phyloP scores from a whole-genome alignment of 1,140 invertebrate species.

The Magallana gigas region DNA sequence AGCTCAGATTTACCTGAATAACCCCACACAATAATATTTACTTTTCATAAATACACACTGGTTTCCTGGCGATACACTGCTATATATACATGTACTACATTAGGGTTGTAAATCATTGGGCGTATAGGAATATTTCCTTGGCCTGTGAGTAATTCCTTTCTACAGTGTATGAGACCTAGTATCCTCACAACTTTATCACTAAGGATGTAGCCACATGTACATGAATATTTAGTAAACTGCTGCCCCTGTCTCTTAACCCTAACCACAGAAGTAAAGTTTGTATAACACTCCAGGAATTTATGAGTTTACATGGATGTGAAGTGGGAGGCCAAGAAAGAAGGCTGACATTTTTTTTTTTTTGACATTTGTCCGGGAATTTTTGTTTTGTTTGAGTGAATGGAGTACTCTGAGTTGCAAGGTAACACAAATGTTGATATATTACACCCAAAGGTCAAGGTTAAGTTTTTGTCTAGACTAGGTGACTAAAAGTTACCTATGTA shows the following conservation, averaged over 20 bases:
- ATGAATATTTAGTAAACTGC: background rate
- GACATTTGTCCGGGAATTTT: too few relatives aligned
- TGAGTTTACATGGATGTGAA: background rate
- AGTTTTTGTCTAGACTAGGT: background rate
- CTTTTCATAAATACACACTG: background rate
- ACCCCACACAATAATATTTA: background rate
- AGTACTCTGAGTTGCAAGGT: background rate
- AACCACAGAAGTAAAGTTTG: background rate
- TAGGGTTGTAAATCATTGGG: background rate
- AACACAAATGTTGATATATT: too few relatives aligned
- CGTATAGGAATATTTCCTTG: background rate
- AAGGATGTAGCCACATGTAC: background rate
- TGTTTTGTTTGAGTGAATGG: too few relatives aligned
- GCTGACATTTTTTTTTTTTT: background rate
- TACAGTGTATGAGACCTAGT: background rate
- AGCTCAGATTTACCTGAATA: background rate
- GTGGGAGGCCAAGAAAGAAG: background rate
- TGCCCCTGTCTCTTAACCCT: too few relatives aligned
- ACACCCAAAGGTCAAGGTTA: background rate
- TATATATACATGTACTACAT: background rate
- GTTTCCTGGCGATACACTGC: background rate
- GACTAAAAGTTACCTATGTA: too few relatives aligned
- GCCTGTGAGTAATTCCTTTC: background rate
- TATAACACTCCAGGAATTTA: constrained; percentile 1
- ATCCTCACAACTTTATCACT: background rate